Base-by-base conservation (phyloP, 2,113 vertebrate genomes). In the Pelobates fuscus region DNA sequence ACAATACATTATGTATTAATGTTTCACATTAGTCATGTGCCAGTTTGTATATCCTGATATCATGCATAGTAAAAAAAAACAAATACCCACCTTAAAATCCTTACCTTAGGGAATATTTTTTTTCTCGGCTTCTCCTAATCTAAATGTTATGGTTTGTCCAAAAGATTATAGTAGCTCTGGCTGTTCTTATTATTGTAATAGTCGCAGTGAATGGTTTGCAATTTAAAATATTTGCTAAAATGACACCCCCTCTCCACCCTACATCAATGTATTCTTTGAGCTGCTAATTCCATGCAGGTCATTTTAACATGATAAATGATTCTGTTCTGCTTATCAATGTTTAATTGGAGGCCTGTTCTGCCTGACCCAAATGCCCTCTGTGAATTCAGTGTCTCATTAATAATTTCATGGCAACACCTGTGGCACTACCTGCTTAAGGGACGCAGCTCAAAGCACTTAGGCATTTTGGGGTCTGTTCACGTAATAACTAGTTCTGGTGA, bases 401-500 rank as follows among this genome's bases (percentile, higher is more conserved):
- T 88, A 85, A 90, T 89, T 90, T 89, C 88, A 84, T 85, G 84
- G 82, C 87, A 85, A 87, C 85, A 90, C 88, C 86, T 88, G 87
- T 89, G 87, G 88, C 87, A 88, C 86, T 87, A 88, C 86, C 85
- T 88, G 82, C 81, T 82, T 86, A 83, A 81, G 81, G 82, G 83
- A 82, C 87, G 83, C 82, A 83, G 86, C 83, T 84, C 26, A 78
- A 82, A 80, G 82, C 84, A 86, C 82, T 80, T 81, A 73, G 80
- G 84, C 85, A 72, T 82, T 44, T 23, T 54, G 32, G 32, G 32
- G 10, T 37, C 32, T 37, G 10, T 37, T 37, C 32, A 88, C 87
- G 85, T 87, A 84, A 87, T n/a, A n/a, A n/a, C n/a, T n/a, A n/a
- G n/a, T n/a, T n/a, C n/a, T n/a, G n/a, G n/a, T n/a, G n/a, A n/a